Percentiles rank a stretch among this genome's conserved stretches.
Evolutionary conservation across 2,888 invertebrate species (phyloP).

Genomic region (Spialia ferax): DNA sequence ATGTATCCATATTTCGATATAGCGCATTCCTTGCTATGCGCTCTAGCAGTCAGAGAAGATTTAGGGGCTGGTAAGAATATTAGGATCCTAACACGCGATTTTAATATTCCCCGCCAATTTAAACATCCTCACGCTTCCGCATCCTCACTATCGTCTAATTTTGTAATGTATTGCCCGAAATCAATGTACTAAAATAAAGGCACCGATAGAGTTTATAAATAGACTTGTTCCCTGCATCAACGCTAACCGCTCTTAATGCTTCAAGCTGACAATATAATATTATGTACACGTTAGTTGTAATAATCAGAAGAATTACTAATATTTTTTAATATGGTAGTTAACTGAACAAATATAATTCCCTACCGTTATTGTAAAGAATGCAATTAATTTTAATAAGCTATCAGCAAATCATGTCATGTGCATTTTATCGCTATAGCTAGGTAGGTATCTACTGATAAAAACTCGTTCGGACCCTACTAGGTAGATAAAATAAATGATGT

Average conservation of each 20-base stretch:
- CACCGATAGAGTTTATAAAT: slow-evolving; percentile 76
- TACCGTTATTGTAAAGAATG: background rate
- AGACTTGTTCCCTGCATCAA: slow-evolving; percentile 68
- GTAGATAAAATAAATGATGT: background rate
- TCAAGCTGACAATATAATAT: slow-evolving; percentile 24
- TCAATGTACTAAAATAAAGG: slow-evolving; percentile 74
- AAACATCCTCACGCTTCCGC: slow-evolving; percentile 54
- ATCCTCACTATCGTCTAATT: slow-evolving; percentile 54
- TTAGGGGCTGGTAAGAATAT: slow-evolving; percentile 92
- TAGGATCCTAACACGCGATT: slow-evolving; percentile 56
- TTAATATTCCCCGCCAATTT: slow-evolving; percentile 59
- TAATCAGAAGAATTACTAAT: background rate
- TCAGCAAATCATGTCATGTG: slow-evolving; percentile 7
- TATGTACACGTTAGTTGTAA: no score
- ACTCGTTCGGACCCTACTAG: slow-evolving; percentile 6
- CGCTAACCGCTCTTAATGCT: slow-evolving; percentile 44
- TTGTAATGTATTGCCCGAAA: slow-evolving; percentile 54
- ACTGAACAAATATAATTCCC: background rate
- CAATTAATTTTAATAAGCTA: background rate
- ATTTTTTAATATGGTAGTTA: background rate
- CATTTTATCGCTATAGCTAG: slow-evolving; percentile 19
- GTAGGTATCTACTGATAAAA: slow-evolving; percentile 25
- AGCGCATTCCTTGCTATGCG: slow-evolving; percentile 98
- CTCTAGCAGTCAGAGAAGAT: slow-evolving; percentile 98
- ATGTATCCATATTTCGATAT: slow-evolving; percentile 99